Evolutionary conservation across 2,797 vertebrate species (phyloP), one percentile per base, ranked within the genome.

Genomic region (Danionella dracula): DNA sequence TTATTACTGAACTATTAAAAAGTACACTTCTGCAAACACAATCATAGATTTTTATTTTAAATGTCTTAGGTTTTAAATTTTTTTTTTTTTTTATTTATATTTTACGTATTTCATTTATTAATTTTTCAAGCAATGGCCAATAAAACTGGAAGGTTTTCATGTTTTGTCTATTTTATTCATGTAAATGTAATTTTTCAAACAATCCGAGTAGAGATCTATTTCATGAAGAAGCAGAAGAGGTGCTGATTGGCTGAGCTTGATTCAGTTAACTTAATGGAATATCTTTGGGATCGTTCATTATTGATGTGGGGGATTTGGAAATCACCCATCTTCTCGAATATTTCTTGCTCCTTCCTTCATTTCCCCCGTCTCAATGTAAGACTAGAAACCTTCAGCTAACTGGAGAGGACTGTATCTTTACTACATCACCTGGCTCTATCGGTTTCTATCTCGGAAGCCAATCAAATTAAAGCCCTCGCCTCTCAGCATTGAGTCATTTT

Each of bases 401-500:
- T 86, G 70, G 72, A 65, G 74, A 76, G 70, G 16, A 15, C 75
- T 84, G 87, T 89, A 84, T 82, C 78, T 83, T 89, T 87, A 85
- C 85, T 54, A 23, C 53, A 1, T 41, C 63, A 64, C 75, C 61
- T 20, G 12, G 7, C 6, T 58, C 56, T 20, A 4, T 59, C 29
- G 11, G 7, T 34, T 59, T 59, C 56, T 59, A 16, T 2, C 56
- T 44, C 20, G 68, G 56, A 77, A 70, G 79, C 71, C 72, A 75
- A 62, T 78, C 66, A 75, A 75, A 78, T 77, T 70, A 76, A 77
- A 82, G 78, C 81, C 73, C 80, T 82, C 75, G 84, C 78, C 81
- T 84, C 81, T 78, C 81, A 78, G 81, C 82, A 83, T 76, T 66
- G 49, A 80, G 77, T 88, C 82, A 63, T 68, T 84, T 88, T 86